Conservation (phyloP, 2,888 invertebrate species). For the Rotaria magnacalcarata region DNA sequence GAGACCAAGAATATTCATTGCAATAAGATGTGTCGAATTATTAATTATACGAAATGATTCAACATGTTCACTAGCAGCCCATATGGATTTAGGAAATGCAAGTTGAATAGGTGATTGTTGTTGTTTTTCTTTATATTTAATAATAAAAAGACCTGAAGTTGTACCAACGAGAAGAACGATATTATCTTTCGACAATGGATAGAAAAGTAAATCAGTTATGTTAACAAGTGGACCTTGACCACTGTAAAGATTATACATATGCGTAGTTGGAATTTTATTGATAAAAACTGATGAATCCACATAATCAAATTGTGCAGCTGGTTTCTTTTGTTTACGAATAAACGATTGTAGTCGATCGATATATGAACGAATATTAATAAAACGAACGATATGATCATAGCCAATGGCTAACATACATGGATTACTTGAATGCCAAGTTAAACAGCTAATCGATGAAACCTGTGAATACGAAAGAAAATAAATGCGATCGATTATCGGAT, state of each 20-base stretch:
- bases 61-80: background rate
- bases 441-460: background rate
- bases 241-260: background rate
- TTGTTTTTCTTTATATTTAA: conserved; percentile 1
- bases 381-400: background rate
- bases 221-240: background rate
- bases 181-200: background rate
- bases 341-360: background rate
- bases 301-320: background rate
- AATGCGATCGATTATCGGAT: too few species aligned
- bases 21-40: background rate
- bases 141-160: background rate
- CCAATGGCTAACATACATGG: background rate
- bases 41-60: background rate
- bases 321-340: background rate
- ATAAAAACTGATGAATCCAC: background rate
- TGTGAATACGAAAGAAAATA: background rate
- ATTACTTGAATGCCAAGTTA: background rate
- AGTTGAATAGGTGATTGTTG: background rate
- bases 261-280: background rate
- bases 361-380: background rate
- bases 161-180: background rate
- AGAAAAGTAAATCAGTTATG: conserved; percentile 1
- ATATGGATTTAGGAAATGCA: background rate
- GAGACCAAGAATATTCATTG: background rate